Conservation (phyloP, 2,888 invertebrate genomes). For the Strigamia transsilvanica region DNA sequence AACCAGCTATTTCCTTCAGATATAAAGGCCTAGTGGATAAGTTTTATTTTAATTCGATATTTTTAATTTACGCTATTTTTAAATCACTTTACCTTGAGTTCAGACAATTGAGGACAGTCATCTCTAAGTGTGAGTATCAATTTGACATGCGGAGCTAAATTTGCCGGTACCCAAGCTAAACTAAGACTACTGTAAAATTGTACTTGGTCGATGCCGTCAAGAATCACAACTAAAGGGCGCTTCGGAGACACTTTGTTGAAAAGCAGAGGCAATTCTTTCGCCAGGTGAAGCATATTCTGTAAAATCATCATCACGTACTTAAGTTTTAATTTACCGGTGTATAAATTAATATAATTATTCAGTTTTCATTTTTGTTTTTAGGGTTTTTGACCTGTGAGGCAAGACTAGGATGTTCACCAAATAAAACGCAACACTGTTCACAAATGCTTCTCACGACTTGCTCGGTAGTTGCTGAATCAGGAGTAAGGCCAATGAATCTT, state of each 20-base stretch:
- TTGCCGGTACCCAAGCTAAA: constrained; percentile 79
- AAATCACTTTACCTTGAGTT: constrained; percentile 60
- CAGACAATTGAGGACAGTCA: constrained; percentile 66
- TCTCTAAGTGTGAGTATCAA: constrained; percentile 77
- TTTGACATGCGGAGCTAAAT: constrained; percentile 78
- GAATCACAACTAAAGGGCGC: constrained; percentile 71
- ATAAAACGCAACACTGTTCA: constrained; percentile 73
- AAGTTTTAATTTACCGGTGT: too few relatives aligned
- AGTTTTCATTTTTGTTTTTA: too few relatives aligned
- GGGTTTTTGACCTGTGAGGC: constrained; percentile 53
- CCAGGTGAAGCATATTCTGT: constrained; percentile 57
- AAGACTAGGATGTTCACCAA: constrained; percentile 62
- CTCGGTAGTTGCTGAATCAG: constrained; percentile 74
- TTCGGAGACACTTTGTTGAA: constrained; percentile 68
- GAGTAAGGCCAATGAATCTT: constrained; percentile 66
- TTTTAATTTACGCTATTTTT: background rate
- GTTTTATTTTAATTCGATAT: background rate
- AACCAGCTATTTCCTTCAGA: constrained; percentile 25
- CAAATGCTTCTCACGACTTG: constrained; percentile 64
- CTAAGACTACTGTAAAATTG: constrained; percentile 69
- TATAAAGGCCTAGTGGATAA: background rate
- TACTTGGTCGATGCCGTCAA: constrained; percentile 79
- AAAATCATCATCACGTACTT: background rate
- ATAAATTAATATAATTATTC: background rate
- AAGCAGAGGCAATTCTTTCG: constrained; percentile 68